Conservation (phyloP, 1,140 invertebrate species). For the Pseudachorutes palmiensis region DNA sequence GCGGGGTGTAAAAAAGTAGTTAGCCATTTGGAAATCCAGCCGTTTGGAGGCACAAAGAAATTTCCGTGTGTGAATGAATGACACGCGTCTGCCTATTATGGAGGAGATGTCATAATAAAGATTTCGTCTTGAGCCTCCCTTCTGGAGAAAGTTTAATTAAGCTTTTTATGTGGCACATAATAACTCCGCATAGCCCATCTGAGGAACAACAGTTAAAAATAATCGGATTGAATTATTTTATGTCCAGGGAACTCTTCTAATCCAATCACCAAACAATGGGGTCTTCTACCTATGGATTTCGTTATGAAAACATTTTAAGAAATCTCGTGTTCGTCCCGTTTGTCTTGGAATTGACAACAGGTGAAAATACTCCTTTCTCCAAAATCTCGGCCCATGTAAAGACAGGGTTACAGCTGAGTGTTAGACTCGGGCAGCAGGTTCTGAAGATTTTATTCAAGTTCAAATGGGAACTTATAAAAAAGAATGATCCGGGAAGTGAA, state of each 20-base stretch:
- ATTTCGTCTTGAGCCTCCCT: background rate
- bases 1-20: conserved; percentile 4
- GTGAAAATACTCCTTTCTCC: no score
- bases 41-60: background rate
- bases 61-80: background rate
- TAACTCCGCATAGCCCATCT: background rate
- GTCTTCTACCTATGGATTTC: background rate
- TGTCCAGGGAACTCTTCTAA: background rate
- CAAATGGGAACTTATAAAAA: background rate
- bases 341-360: no score
- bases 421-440: no score
- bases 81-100: background rate
- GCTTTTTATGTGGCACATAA: conserved; percentile 11
- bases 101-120: background rate
- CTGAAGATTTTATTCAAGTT: background rate
- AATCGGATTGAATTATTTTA: conserved; percentile 12
- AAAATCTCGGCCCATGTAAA: no score
- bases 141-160: conserved; percentile 11
- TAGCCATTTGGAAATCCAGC: background rate
- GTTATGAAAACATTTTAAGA: background rate
- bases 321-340: no score
- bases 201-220: conserved; percentile 6
- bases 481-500: background rate
- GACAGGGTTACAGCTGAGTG: no score
- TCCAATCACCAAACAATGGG: background rate